Percentiles rank a stretch among this genome's conserved stretches.
These are phyloP conservation scores for Monarcha castaneiventris DNA, from an alignment of 2,113 vertebrate genomes.

Conservation along the genomic window DNA sequence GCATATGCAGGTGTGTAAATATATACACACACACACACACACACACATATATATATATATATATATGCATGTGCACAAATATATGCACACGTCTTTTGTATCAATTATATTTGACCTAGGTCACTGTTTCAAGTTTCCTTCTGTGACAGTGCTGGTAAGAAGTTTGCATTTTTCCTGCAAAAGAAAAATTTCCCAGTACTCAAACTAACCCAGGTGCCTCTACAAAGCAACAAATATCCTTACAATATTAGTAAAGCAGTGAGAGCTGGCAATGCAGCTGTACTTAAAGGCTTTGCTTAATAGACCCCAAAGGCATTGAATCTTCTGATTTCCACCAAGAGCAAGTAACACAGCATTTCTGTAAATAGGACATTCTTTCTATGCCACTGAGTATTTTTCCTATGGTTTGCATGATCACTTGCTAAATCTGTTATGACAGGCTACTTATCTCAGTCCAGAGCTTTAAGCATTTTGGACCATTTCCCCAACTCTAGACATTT, in stretches of 20 bases:
- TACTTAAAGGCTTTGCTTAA: not conserved
- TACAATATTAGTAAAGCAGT: not conserved
- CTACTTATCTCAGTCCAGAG: not conserved
- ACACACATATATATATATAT: not conserved
- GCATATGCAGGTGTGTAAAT: not conserved
- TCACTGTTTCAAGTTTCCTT: not conserved
- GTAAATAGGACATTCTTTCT: not conserved
- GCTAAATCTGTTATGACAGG: slow-evolving; percentile 32
- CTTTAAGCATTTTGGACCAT: slow-evolving; percentile 12
- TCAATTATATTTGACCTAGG: not conserved
- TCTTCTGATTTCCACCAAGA: not conserved
- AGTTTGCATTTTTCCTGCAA: not conserved
- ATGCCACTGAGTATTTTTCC: not conserved
- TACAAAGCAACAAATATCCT: not conserved
- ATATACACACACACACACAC: not conserved
- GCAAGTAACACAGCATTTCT: not conserved
- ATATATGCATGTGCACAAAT: no score
- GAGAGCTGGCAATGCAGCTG: not conserved
- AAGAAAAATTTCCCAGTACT: not conserved
- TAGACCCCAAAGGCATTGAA: not conserved
- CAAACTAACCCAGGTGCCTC: not conserved
- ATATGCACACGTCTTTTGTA: not conserved
- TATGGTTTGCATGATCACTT: not conserved
- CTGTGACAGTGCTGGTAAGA: not conserved
- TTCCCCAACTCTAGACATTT: not conserved